Conservation (phyloP, 2,113 vertebrate genomes). For the Brachyhypopomus gauderio region DNA sequence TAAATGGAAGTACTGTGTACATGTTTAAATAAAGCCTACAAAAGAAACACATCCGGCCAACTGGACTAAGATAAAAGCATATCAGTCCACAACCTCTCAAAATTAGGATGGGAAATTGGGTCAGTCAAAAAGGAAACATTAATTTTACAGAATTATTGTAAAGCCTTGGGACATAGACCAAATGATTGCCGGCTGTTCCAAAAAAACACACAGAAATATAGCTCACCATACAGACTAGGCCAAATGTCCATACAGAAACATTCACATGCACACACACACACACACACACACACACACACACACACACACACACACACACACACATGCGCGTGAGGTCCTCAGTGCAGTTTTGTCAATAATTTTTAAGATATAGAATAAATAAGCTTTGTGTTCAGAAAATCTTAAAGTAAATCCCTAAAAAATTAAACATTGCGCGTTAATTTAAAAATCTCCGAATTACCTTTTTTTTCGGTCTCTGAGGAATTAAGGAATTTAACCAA, state of each 20-base stretch:
- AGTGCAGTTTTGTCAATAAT: too few relatives aligned
- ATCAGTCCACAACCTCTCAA: slow-evolving; percentile 49
- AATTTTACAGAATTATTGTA: slow-evolving; percentile 62
- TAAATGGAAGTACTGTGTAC: slow-evolving; percentile 11
- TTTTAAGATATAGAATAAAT: too few relatives aligned
- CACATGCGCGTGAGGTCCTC: too few relatives aligned
- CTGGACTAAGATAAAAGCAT: slow-evolving; percentile 35
- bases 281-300: background rate
- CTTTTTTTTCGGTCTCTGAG: too few relatives aligned
- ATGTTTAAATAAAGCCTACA: slow-evolving; percentile 24
- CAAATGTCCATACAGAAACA: background rate
- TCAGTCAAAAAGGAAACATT: slow-evolving; percentile 62
- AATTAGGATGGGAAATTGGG: slow-evolving; percentile 68
- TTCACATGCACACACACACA: background rate
- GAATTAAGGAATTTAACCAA: too few relatives aligned
- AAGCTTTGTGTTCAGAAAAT: too few relatives aligned
- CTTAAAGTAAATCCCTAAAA: too few relatives aligned
- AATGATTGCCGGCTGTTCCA: slow-evolving; percentile 62
- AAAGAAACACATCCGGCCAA: slow-evolving; percentile 31
- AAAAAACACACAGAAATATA: slow-evolving; percentile 50
- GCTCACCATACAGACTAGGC: slow-evolving; percentile 38
- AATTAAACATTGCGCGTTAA: too few relatives aligned
- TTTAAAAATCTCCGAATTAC: too few relatives aligned
- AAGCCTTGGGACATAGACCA: slow-evolving; percentile 61
- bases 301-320: too few relatives aligned